A percentile compares a stretch with the other conserved stretches of the same genome.
Evolutionary conservation across 1,140 invertebrate genomes (phyloP).

Genomic region (Platorchestia sp.): DNA sequence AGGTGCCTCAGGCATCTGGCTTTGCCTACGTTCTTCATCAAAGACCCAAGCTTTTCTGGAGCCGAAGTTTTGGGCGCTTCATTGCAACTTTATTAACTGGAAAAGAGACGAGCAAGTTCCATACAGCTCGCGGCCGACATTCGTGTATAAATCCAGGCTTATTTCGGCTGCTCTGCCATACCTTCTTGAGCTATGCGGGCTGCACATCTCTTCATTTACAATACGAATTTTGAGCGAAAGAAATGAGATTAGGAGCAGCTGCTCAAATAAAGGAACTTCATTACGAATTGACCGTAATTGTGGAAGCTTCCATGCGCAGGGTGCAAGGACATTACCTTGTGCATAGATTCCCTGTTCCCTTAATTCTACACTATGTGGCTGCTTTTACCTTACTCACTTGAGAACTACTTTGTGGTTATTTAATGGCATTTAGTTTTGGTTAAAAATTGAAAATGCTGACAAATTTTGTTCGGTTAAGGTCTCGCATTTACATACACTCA

Average conservation of each 20-base stretch:
- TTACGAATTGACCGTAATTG: background rate
- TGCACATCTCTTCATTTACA: background rate
- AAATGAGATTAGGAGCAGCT: background rate
- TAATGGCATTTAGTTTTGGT: background rate
- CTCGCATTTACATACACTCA: background rate
- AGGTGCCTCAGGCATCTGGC: background rate
- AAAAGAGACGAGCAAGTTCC: background rate
- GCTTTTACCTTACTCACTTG: no score
- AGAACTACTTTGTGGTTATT: no score
- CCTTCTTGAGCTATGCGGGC: background rate
- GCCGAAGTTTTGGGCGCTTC: background rate
- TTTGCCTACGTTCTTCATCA: background rate
- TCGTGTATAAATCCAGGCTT: background rate
- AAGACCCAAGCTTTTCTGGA: background rate
- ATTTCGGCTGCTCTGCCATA: background rate
- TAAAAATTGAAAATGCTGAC: background rate
- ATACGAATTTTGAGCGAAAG: background rate
- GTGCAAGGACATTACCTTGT: no score
- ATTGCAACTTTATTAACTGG: background rate
- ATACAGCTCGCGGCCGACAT: background rate
- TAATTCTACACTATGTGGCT: no score
- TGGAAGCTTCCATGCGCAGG: background rate
- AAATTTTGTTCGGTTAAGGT: background rate
- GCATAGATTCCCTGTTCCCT: no score
- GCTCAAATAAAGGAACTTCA: background rate